phyloP scores from a whole-genome alignment of 1,140 invertebrate genomes.

The Meloidogyne floridensis region DNA sequence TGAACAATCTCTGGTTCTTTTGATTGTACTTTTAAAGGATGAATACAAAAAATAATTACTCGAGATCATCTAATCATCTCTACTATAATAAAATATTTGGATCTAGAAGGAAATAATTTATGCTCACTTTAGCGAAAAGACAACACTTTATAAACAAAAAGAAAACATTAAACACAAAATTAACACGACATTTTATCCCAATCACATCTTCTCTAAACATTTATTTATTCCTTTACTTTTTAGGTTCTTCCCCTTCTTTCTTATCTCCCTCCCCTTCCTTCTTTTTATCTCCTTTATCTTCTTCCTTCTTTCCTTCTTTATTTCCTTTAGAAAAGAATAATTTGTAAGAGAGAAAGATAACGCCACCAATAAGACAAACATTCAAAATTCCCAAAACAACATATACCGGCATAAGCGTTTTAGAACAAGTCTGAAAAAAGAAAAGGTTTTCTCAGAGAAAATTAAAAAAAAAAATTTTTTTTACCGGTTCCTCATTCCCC shows the following conservation, averaged over 20 bases:
- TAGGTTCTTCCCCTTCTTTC: neutral
- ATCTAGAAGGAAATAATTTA: too few species aligned
- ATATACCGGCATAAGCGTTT: neutral
- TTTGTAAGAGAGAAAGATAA: neutral
- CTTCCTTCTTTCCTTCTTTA: neutral
- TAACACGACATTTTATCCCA: neutral
- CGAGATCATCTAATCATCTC: too few species aligned
- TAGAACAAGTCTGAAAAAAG: neutral
- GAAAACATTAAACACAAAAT: neutral
- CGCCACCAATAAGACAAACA: neutral
- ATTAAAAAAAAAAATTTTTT: neutral
- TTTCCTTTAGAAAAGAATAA: neutral
- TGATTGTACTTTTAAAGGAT: too few species aligned
- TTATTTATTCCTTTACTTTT: neutral
- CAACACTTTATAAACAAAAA: too few species aligned
- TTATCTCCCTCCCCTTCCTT: neutral
- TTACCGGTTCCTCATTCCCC: neutral
- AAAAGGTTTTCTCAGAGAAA: neutral
- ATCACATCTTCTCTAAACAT: neutral
- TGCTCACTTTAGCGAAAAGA: too few species aligned
- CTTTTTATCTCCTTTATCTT: slow-evolving; percentile 7
- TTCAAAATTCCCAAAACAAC: neutral
- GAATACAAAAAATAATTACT: too few species aligned
- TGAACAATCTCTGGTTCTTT: too few species aligned
- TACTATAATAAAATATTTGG: too few species aligned